Conservation (phyloP, 2,888 invertebrate genomes). For the Pachymerium ferrugineum region DNA sequence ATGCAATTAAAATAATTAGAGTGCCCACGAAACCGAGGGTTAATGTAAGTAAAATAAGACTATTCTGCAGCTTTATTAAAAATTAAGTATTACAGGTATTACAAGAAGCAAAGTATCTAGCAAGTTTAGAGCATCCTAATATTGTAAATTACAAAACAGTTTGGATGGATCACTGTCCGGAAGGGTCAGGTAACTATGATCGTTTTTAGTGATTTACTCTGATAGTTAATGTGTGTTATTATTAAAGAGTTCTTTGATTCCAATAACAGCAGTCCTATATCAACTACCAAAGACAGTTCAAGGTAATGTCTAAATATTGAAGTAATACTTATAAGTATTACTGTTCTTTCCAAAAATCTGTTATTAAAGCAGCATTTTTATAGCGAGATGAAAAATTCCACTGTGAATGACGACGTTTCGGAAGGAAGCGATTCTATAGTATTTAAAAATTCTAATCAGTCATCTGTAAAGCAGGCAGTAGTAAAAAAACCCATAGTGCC, state of each 20-base stretch:
- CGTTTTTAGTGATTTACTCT: neutral
- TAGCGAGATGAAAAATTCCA: neutral
- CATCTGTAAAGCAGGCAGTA: no score
- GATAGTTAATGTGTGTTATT: no score
- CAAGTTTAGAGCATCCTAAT: conserved; percentile 24
- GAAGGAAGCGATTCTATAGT: neutral
- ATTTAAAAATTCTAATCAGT: neutral
- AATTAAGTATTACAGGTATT: neutral
- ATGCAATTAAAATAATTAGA: neutral
- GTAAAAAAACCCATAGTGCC: no score
- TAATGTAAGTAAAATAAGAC: neutral
- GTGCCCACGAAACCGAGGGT: neutral
- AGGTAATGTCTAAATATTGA: no score
- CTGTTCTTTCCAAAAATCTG: neutral
- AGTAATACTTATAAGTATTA: neutral
- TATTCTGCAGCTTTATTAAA: neutral
- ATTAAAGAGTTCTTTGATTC: no score
- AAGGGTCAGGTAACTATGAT: neutral
- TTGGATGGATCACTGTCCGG: conserved; percentile 29
- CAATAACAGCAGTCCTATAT: no score
- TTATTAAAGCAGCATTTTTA: neutral
- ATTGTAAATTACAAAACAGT: conserved; percentile 28
- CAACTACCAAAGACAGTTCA: no score
- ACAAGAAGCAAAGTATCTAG: conserved; percentile 20
- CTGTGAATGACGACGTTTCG: neutral